Evolutionary conservation across 1,140 invertebrate genomes (phyloP).

Genomic region (Drosophila littoralis): DNA sequence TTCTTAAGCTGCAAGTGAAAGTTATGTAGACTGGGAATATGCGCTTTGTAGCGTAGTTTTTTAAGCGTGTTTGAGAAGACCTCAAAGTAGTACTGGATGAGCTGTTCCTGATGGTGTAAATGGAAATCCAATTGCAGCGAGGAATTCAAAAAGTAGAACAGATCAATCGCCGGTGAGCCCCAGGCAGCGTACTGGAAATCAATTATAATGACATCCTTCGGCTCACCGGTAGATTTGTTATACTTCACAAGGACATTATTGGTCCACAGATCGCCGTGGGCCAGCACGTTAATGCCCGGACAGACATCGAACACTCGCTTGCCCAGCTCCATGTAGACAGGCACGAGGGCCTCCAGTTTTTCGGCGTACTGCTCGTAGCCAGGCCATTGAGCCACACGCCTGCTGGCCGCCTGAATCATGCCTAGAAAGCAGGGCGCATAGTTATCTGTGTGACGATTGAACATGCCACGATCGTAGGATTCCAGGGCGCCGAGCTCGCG

Average conservation of each 20-base stretch:
- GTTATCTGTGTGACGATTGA: slow-evolving; percentile 74
- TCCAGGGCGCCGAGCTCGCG: slow-evolving; percentile 62
- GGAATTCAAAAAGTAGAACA: slow-evolving; percentile 80
- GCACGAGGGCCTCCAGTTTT: slow-evolving; percentile 60
- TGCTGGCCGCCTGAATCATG: slow-evolving; percentile 57
- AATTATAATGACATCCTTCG: slow-evolving; percentile 85
- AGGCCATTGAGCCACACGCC: slow-evolving; percentile 54
- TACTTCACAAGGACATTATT: slow-evolving; percentile 89
- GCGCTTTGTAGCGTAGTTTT: slow-evolving; percentile 57
- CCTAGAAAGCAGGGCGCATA: slow-evolving; percentile 69
- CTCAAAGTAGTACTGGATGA: slow-evolving; percentile 68
- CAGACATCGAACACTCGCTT: slow-evolving; percentile 72
- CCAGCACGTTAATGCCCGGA: slow-evolving; percentile 86
- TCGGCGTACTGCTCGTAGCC: slow-evolving; percentile 62
- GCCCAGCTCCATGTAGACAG: slow-evolving; percentile 75
- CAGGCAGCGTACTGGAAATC: slow-evolving; percentile 81
- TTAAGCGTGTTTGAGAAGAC: slow-evolving; percentile 57
- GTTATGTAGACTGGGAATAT: slow-evolving; percentile 70
- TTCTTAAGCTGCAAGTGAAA: slow-evolving; percentile 65
- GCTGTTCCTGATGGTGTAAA: slow-evolving; percentile 63
- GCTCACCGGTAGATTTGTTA: slow-evolving; percentile 81
- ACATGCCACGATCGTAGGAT: slow-evolving; percentile 74
- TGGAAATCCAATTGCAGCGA: slow-evolving; percentile 71
- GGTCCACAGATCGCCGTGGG: slow-evolving; percentile 88
- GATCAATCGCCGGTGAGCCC: slow-evolving; percentile 78